These are phyloP conservation scores for Pocillopora grandis DNA, from an alignment of 92 coral and sea anemone genomes.

Conservation along the genomic window DNA sequence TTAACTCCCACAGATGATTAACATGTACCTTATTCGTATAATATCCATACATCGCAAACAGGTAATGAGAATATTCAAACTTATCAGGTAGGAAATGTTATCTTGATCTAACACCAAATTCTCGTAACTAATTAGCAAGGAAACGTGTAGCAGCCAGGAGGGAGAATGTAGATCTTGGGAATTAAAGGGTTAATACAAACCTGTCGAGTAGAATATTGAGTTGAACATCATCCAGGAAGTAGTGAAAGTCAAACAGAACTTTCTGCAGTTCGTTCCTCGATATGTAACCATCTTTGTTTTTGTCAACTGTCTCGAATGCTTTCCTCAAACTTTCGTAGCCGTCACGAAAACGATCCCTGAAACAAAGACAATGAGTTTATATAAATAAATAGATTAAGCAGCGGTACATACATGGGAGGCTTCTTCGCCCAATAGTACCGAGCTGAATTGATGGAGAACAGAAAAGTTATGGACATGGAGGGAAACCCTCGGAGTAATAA, in stretches of 20 bases:
- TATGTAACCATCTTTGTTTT: slow-evolving; percentile 90
- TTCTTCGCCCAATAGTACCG: background rate
- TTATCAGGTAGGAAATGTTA: too few relatives aligned
- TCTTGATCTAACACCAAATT: too few relatives aligned
- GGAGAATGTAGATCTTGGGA: too few relatives aligned
- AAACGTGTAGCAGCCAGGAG: too few relatives aligned
- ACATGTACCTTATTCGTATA: too few relatives aligned
- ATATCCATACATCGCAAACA: too few relatives aligned
- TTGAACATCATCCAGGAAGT: slow-evolving; percentile 79
- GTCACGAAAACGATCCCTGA: slow-evolving; percentile 86
- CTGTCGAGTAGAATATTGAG: slow-evolving; percentile 77
- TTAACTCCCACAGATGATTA: too few relatives aligned
- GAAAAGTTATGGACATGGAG: too few relatives aligned
- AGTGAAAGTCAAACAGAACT: slow-evolving; percentile 84
- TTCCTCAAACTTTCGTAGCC: slow-evolving; percentile 87
- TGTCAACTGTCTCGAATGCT: slow-evolving; percentile 92
- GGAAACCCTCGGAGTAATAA: too few relatives aligned
- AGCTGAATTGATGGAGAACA: background rate
- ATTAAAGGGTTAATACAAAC: slow-evolving; percentile 29
- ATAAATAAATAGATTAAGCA: background rate
- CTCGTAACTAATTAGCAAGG: too few relatives aligned
- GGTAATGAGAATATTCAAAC: too few relatives aligned
- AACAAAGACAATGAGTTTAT: background rate
- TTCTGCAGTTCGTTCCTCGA: slow-evolving; percentile 84
- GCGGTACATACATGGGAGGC: background rate